A percentile compares a stretch with the other conserved stretches of the same genome.
Conservation (phyloP, 2,113 vertebrate species). For the Paracanthobrama guichenoti region DNA sequence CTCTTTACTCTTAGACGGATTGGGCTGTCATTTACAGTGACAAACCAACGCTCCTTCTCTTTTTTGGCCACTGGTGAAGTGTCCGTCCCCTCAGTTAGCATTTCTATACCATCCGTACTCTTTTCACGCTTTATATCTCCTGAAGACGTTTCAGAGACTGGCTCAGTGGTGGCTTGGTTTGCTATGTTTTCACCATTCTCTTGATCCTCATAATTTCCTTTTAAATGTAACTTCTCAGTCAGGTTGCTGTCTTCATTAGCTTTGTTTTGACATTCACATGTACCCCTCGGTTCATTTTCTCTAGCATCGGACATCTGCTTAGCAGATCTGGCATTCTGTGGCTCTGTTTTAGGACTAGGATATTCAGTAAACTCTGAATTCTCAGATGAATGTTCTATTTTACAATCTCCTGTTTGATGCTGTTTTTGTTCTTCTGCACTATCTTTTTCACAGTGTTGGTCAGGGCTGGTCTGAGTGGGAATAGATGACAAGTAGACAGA, state of each 20-base stretch:
- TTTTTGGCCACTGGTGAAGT: slow-evolving; percentile 34
- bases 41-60: slow-evolving; percentile 76
- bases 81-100: background rate
- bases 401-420: background rate
- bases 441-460: slow-evolving; percentile 17
- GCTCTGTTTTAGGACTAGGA: background rate
- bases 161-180: background rate
- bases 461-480: slow-evolving; percentile 2
- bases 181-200: background rate
- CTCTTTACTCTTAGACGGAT: slow-evolving; percentile 14
- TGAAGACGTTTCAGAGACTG: background rate
- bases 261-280: slow-evolving; percentile 3
- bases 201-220: background rate
- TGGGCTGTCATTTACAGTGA: slow-evolving; percentile 68
- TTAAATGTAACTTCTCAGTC: background rate
- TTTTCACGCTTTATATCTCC: slow-evolving; percentile 23
- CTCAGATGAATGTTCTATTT: background rate
- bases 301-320: background rate
- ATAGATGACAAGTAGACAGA: slow-evolving; percentile 28
- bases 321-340: background rate
- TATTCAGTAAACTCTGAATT: background rate
- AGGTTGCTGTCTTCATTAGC: background rate
- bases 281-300: background rate
- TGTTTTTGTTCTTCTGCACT: background rate
- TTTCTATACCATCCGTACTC: slow-evolving; percentile 25